Conservation (phyloP, 2,888 invertebrate species). For the Cantharis rufa region DNA sequence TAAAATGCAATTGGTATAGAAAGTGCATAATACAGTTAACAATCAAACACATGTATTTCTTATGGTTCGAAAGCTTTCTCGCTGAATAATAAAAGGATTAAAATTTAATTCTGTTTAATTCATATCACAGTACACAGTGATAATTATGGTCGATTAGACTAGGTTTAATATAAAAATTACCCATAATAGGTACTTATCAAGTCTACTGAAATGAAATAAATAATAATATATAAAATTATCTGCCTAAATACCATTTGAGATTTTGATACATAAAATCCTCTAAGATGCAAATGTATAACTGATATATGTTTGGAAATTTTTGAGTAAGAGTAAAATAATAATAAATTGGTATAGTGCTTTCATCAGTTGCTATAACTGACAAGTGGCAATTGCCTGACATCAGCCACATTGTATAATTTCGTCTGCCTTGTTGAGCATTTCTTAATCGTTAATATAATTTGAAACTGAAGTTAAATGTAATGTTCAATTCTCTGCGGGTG, state of each 20-base stretch:
- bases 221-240: background rate
- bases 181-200: background rate
- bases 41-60: background rate
- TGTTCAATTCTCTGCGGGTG: slow-evolving; percentile 32
- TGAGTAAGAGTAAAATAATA: background rate
- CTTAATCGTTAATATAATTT: slow-evolving; percentile 14
- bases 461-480: slow-evolving; percentile 28
- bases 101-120: background rate
- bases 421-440: background rate
- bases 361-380: background rate
- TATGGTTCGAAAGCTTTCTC: background rate
- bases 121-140: background rate
- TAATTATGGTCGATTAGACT: background rate
- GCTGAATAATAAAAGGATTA: background rate
- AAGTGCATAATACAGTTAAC: background rate
- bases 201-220: background rate
- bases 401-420: background rate
- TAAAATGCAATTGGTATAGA: background rate
- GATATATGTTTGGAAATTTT: background rate
- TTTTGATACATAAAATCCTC: background rate
- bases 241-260: background rate
- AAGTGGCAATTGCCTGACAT: background rate
- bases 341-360: too few species aligned
- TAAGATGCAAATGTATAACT: background rate
- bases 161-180: background rate